Conservation (phyloP, 2,797 vertebrate species). For the Threskiornis aethiopicus region DNA sequence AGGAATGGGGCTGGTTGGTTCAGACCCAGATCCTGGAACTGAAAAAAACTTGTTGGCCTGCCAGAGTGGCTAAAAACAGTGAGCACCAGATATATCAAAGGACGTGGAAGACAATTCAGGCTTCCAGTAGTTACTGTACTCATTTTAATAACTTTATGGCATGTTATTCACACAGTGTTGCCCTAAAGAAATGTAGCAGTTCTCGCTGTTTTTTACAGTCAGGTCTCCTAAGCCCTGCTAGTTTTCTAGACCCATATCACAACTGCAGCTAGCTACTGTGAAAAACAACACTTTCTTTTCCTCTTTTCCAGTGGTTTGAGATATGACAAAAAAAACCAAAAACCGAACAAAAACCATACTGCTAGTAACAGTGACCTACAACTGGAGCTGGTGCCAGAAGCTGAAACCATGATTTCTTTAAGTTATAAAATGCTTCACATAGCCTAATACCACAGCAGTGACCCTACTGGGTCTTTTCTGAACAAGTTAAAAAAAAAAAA, state of each 20-base stretch:
- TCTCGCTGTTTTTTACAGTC: not conserved
- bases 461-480: constrained; percentile 27
- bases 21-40: not conserved
- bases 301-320: constrained; percentile 51
- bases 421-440: constrained; percentile 59
- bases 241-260: not conserved
- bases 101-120: not conserved
- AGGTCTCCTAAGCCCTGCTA: not conserved
- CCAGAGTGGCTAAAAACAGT: not conserved
- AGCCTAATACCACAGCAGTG: constrained; percentile 53
- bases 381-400: constrained; percentile 35
- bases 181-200: not conserved
- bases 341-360: not conserved
- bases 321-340: not conserved
- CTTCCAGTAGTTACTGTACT: not conserved
- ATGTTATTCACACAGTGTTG: rapidly evolving
- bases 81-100: not conserved
- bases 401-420: constrained; percentile 65
- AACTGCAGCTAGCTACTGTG: constrained; percentile 50
- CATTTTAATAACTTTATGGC: not conserved
- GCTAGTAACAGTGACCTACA: constrained; percentile 62
- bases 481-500: not conserved
- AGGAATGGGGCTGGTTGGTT: not conserved
- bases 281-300: constrained; percentile 69
- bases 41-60: not conserved